Conservation (phyloP, 2,888 invertebrate species). For the Eupeodes luniger region DNA sequence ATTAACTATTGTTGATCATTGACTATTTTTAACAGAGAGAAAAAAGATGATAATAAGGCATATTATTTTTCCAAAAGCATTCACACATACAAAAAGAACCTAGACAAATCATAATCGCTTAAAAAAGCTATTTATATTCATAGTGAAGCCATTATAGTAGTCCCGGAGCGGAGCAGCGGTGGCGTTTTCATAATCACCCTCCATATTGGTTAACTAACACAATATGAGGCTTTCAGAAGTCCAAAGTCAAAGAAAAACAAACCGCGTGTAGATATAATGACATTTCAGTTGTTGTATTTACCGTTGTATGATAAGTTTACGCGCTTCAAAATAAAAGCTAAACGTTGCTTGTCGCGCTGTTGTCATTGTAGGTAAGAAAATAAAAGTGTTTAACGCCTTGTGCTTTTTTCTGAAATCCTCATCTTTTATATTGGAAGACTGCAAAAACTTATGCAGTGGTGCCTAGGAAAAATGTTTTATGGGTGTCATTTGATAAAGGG, state of each 20-base stretch:
- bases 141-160: slow-evolving; percentile 11
- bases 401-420: slow-evolving; percentile 58
- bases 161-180: neutral
- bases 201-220: slow-evolving; percentile 71
- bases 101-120: slow-evolving; percentile 11
- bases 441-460: slow-evolving; percentile 76
- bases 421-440: slow-evolving; percentile 65
- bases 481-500: too few relatives aligned
- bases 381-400: slow-evolving; percentile 4
- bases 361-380: too few relatives aligned
- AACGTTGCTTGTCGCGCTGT: too few relatives aligned
- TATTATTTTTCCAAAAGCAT: too few relatives aligned
- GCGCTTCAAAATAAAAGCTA: slow-evolving; percentile 24
- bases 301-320: neutral
- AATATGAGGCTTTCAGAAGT: slow-evolving; percentile 59
- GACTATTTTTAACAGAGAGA: neutral
- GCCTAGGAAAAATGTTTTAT: slow-evolving; percentile 51
- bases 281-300: neutral
- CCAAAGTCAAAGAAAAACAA: slow-evolving; percentile 12
- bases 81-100: neutral
- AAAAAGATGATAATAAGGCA: too few relatives aligned
- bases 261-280: neutral
- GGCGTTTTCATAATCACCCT: slow-evolving; percentile 58
- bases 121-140: slow-evolving; percentile 18
- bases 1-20: neutral